Evolutionary conservation across 1,140 invertebrate species (phyloP).

Genomic region (Rhyacophila brunnea): DNA sequence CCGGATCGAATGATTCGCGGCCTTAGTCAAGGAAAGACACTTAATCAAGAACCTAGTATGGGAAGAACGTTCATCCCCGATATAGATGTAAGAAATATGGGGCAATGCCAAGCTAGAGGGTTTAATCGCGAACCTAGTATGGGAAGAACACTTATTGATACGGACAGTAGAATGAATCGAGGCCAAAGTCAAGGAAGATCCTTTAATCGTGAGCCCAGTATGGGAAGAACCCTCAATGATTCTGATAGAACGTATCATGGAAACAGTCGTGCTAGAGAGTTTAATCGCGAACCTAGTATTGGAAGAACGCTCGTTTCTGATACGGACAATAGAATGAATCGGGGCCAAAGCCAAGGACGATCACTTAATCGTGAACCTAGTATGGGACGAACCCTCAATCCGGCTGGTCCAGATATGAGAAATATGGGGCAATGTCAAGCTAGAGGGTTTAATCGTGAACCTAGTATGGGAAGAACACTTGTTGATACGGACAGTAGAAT

Average conservation of each 20-base stretch:
- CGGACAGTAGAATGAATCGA: too few species aligned
- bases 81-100: too few species aligned
- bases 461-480: background rate
- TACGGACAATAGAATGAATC: background rate
- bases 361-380: background rate
- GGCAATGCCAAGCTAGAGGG: background rate
- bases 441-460: background rate
- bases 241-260: too few species aligned
- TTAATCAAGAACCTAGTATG: background rate
- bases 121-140: background rate
- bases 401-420: too few species aligned
- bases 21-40: background rate
- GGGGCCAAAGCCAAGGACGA: background rate
- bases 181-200: too few species aligned
- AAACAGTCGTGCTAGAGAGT: background rate
- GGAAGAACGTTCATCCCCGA: background rate
- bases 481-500: too few species aligned
- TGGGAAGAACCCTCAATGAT: too few species aligned
- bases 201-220: too few species aligned
- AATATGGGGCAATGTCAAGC: background rate
- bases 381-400: too few species aligned
- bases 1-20: background rate
- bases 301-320: background rate
- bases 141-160: background rate
- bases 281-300: background rate